Conservation (phyloP, 2,888 invertebrate species). For the Oligia strigilis region DNA sequence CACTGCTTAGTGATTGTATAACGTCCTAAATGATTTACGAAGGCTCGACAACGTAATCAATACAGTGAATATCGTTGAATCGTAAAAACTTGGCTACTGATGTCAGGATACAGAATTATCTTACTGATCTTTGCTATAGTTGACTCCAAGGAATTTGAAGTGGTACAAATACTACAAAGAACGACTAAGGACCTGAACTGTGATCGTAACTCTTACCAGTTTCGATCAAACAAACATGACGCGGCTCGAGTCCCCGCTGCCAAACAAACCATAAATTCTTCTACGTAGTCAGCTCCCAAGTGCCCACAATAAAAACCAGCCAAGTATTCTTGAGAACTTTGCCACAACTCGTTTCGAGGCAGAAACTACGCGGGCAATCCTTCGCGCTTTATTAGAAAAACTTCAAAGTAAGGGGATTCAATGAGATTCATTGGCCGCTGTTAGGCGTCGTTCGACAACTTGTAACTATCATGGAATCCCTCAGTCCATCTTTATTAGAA, state of each 20-base stretch:
- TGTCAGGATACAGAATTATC: not conserved
- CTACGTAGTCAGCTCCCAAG: conserved; percentile 54
- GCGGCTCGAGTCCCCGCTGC: not conserved
- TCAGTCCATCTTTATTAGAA: conserved; percentile 17
- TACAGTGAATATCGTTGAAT: not conserved
- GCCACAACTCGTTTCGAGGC: conserved; percentile 66
- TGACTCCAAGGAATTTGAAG: not conserved
- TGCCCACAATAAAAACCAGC: conserved; percentile 67
- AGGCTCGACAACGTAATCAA: not conserved
- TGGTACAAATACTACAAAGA: not conserved
- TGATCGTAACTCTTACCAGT: not conserved
- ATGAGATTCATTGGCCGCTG: conserved; percentile 62
- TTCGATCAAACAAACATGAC: conserved; percentile 37
- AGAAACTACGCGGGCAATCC: conserved; percentile 63
- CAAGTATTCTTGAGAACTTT: conserved; percentile 69
- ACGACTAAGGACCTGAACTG: not conserved
- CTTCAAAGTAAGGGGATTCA: conserved; percentile 63
- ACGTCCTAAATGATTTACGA: not conserved
- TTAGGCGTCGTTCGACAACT: conserved; percentile 43
- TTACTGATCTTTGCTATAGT: too few species aligned
- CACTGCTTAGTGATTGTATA: not conserved
- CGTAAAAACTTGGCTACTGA: not conserved
- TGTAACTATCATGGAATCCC: conserved; percentile 34
- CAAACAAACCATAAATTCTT: conserved; percentile 61
- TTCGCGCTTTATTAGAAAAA: conserved; percentile 70